phyloP scores from a whole-genome alignment of 2,888 invertebrate genomes.

The Kuschelorhynchus macadamiae region DNA sequence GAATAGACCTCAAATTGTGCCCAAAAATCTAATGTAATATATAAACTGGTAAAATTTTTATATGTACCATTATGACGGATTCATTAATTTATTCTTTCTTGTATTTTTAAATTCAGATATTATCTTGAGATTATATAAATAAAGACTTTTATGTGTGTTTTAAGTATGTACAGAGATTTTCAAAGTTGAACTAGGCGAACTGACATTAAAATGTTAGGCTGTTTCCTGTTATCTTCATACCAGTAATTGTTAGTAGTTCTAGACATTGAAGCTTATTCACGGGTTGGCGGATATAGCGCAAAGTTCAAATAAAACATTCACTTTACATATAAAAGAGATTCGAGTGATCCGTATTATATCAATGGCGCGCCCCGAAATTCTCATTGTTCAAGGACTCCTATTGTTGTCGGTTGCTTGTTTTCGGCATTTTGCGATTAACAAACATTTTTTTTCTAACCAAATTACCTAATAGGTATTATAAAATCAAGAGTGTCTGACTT shows the following conservation, averaged over 20 bases:
- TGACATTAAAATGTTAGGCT: not conserved
- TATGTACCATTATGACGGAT: too few relatives aligned
- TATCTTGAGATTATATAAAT: too few relatives aligned
- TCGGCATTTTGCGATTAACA: too few relatives aligned
- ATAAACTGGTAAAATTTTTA: too few relatives aligned
- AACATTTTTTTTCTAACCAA: slow-evolving; percentile 11
- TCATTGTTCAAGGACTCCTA: slow-evolving; percentile 21
- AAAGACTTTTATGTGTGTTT: too few relatives aligned
- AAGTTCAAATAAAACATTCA: slow-evolving; percentile 35
- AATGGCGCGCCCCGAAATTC: slow-evolving; percentile 39
- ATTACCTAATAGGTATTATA: slow-evolving; percentile 4
- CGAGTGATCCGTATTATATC: slow-evolving; percentile 30
- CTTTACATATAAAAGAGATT: slow-evolving; percentile 31
- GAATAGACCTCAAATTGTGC: too few relatives aligned
- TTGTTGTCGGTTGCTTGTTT: slow-evolving; percentile 8
- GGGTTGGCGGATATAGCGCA: slow-evolving; percentile 12
- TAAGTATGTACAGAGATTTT: too few relatives aligned
- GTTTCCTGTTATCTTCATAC: not conserved
- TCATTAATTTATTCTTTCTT: too few relatives aligned
- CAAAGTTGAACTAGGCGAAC: too few relatives aligned
- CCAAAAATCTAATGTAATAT: too few relatives aligned
- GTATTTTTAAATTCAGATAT: too few relatives aligned
- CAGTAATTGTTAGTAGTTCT: not conserved
- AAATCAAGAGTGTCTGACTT: too few relatives aligned
- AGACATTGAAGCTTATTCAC: slow-evolving; percentile 9